These are phyloP conservation scores for Halichondria panicea DNA, from an alignment of 37 sponge, comb jelly and placozoan species.

Conservation along the genomic window DNA sequence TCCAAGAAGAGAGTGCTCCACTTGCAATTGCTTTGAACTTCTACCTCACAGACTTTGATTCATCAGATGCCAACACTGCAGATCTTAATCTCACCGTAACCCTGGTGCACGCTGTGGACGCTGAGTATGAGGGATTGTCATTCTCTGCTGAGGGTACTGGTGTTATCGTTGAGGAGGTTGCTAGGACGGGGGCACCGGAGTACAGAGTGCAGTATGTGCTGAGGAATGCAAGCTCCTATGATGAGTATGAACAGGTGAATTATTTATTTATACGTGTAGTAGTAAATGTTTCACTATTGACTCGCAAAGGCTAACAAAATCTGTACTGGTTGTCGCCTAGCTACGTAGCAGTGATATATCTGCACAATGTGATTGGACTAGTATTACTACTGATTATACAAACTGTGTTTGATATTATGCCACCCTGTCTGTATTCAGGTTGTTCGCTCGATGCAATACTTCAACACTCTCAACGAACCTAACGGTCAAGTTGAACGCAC, in stretches of 20 bases:
- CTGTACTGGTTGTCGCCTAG: too few relatives aligned
- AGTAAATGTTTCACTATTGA: too few relatives aligned
- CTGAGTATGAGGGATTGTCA: constrained; percentile 14
- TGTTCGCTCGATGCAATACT: constrained; percentile 29
- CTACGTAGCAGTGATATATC: too few relatives aligned
- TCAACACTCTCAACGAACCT: constrained; percentile 24
- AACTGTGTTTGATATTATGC: not conserved
- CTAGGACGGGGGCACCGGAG: not conserved
- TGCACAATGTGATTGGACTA: too few relatives aligned
- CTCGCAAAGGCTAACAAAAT: too few relatives aligned
- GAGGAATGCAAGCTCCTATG: too few relatives aligned
- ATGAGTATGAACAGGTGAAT: too few relatives aligned
- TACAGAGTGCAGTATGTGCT: not conserved
- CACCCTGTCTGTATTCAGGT: constrained; percentile 21
- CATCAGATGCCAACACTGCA: not conserved
- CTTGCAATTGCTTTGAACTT: constrained; percentile 20
- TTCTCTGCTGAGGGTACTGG: constrained; percentile 5
- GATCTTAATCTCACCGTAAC: constrained; percentile 5
- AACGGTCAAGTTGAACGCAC: constrained; percentile 1
- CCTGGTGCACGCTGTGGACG: constrained; percentile 19
- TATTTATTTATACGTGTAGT: too few relatives aligned
- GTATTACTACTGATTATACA: too few relatives aligned
- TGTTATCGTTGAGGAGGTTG: not conserved
- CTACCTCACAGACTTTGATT: constrained; percentile 40
- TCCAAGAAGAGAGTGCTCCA: constrained; percentile 25